Percentiles rank a stretch among this genome's conserved stretches.
Evolutionary conservation across 2,888 invertebrate species (phyloP).

Genomic region (Athalia cordata): DNA sequence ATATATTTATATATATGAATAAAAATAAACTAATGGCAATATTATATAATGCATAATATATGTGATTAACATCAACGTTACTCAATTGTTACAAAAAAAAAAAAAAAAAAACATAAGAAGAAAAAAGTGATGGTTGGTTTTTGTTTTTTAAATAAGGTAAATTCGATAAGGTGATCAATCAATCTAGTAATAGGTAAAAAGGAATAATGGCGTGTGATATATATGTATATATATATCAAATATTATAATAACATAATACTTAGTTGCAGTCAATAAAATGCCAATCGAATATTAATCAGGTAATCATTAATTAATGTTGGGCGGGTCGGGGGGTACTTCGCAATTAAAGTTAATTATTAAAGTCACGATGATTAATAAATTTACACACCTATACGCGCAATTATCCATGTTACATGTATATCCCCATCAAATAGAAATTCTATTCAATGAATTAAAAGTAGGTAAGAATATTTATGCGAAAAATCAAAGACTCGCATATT

Average conservation of each 20-base stretch:
- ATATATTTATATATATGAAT: not conserved
- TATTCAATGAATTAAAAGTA: not conserved
- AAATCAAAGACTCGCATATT: not conserved
- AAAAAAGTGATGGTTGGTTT: slow-evolving; percentile 56
- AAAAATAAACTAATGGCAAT: slow-evolving; percentile 7
- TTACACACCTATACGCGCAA: not conserved
- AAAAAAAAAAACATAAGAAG: slow-evolving; percentile 43
- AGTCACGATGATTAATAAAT: not conserved
- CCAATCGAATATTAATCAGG: slow-evolving; percentile 61
- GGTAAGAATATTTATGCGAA: not conserved
- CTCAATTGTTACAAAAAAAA: no score
- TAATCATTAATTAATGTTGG: slow-evolving; percentile 15
- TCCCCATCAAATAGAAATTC: not conserved
- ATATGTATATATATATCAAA: slow-evolving; percentile 2
- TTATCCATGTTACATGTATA: not conserved
- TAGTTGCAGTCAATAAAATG: slow-evolving; percentile 64
- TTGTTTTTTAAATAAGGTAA: slow-evolving; percentile 45
- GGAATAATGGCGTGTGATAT: slow-evolving; percentile 56
- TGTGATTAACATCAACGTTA: no score
- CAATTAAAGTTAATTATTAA: slow-evolving; percentile 6
- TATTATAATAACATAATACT: slow-evolving; percentile 59
- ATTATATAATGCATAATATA: not conserved
- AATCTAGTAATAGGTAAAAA: slow-evolving; percentile 49
- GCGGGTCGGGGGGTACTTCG: slow-evolving; percentile 45
- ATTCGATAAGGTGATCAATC: slow-evolving; percentile 48